Evolutionary conservation across 1,140 invertebrate genomes (phyloP), one percentile per base, ranked within the genome.

Genomic region (Eumeta japonica): DNA sequence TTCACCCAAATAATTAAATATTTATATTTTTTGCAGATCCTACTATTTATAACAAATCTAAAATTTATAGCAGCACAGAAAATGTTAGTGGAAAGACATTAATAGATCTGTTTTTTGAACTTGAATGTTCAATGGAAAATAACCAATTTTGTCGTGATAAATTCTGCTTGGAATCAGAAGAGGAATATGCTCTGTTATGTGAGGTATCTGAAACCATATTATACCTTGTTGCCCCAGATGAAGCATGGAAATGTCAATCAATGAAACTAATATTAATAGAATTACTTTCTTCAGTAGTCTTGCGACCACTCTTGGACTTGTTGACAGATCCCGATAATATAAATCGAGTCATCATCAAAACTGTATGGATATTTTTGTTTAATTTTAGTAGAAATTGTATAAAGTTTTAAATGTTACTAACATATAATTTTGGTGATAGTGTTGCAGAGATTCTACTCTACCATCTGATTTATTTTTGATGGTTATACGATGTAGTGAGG

Each of bases 251-350:
- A 43, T 94, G 90, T 67, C 81, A 88, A 54, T 81, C 90, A 16
- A 78, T 92, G 28, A 79, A 88, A 48, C 82, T 84, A 54, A 79
- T 94, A 35, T 71, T 90, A 19, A 79, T 90, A 58, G 91, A 94
- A 65, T 79, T 77, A 11, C 17, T 97, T 28, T 78, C 94, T 52
- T 80, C 83, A 46, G 81, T 96, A 28, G 82, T 96, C 39, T 75
- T 74, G 28, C 52, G 83, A 45, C 90, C 92, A 3, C 67, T 92
- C 3, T 78, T 97, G 27, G 79, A 88, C 60, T 76, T 91, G 50
- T 72, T 96, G 32, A 90, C 90, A 16, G 92, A 97, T 76, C 93
- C 94, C 39, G 92, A 96, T 80, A 95, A 92, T 66, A 87, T 97
- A 47, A 97, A 97, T 79, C 88, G 92, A 75, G 82, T 84, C 35